These are phyloP conservation scores for Potamarius usumacintae DNA, from an alignment of 2,113 vertebrate species.

Conservation along the genomic window DNA sequence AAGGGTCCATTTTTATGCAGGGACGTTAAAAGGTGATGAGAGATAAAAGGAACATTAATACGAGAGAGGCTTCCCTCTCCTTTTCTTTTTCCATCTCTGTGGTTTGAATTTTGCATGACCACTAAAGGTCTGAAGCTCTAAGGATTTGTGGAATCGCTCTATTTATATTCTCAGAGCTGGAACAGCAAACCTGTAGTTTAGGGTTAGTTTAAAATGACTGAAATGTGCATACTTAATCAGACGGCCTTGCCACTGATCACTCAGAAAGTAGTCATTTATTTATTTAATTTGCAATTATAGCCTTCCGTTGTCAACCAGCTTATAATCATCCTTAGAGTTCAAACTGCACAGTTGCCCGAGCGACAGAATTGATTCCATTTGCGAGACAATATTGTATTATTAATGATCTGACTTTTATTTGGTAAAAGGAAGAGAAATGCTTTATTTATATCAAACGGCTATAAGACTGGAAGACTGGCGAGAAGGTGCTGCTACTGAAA, in stretches of 20 bases:
- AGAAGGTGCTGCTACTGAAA: slow-evolving; percentile 48
- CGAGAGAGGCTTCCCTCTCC: slow-evolving; percentile 33
- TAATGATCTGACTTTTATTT: slow-evolving; percentile 43
- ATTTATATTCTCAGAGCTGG: slow-evolving; percentile 47
- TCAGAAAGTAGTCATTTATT: slow-evolving; percentile 39
- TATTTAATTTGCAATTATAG: neutral
- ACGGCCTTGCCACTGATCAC: slow-evolving; percentile 36
- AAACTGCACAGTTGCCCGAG: slow-evolving; percentile 1
- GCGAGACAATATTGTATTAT: slow-evolving; percentile 46
- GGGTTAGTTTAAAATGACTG: slow-evolving; percentile 45
- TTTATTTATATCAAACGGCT: slow-evolving; percentile 38
- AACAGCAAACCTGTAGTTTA: slow-evolving; percentile 22
- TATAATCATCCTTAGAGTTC: neutral
- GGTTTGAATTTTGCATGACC: slow-evolving; percentile 59
- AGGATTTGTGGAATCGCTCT: slow-evolving; percentile 43
- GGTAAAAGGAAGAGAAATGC: slow-evolving; percentile 44
- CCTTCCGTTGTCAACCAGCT: neutral
- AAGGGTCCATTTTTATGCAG: slow-evolving; percentile 30
- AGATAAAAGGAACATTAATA: slow-evolving; percentile 52
- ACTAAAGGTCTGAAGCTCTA: slow-evolving; percentile 48
- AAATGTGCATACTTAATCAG: slow-evolving; percentile 20
- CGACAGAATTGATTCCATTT: neutral
- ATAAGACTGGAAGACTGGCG: slow-evolving; percentile 34
- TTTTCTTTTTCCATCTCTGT: slow-evolving; percentile 44
- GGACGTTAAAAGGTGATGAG: slow-evolving; percentile 47